Evolutionary conservation across 2,888 invertebrate genomes (phyloP).

Genomic region (Diogma glabrata): DNA sequence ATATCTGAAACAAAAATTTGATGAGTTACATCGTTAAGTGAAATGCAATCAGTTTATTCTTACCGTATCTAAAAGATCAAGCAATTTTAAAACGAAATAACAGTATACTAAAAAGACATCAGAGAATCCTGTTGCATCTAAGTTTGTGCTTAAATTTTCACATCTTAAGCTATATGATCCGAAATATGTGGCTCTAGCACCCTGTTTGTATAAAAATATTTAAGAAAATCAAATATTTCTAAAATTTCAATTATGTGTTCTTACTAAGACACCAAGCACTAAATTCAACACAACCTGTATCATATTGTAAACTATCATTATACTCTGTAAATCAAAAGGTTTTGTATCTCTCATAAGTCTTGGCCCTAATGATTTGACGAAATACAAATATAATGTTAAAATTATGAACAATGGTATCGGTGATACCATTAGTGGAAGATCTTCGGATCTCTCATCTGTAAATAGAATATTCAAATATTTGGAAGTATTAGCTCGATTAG

Average conservation of each 20-base stretch:
- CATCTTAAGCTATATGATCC: neutral
- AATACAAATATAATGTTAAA: constrained; percentile 48
- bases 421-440: constrained; percentile 50
- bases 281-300: constrained; percentile 49
- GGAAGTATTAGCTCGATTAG: no score
- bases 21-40: no score
- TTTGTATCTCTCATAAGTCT: constrained; percentile 51
- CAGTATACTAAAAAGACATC: constrained; percentile 36
- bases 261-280: constrained; percentile 43
- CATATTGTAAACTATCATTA: constrained; percentile 53
- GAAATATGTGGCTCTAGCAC: neutral
- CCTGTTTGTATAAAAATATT: neutral
- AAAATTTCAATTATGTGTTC: constrained; percentile 12
- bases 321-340: constrained; percentile 47
- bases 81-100: constrained; percentile 46
- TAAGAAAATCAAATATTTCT: neutral
- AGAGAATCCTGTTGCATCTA: neutral
- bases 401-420: constrained; percentile 48
- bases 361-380: constrained; percentile 58
- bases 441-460: constrained; percentile 49
- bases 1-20: constrained; percentile 23
- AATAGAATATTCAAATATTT: no score
- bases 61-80: constrained; percentile 54
- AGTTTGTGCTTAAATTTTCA: neutral
- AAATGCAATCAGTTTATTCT: neutral